Evolutionary conservation across 1,140 invertebrate genomes (phyloP).

Genomic region (Temnothorax curvispinosus): DNA sequence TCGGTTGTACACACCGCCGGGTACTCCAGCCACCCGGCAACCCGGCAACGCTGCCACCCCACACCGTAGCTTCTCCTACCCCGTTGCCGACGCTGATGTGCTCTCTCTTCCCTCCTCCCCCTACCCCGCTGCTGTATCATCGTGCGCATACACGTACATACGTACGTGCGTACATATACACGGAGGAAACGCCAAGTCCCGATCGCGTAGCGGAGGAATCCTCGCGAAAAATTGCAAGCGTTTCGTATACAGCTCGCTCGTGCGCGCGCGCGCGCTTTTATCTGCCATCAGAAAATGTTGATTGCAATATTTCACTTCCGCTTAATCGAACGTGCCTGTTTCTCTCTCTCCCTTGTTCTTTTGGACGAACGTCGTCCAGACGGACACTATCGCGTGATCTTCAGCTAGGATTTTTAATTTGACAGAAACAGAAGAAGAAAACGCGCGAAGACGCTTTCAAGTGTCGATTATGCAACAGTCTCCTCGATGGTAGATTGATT

Average conservation of each 20-base stretch:
- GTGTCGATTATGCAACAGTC: conserved; percentile 18
- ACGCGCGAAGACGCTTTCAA: conserved; percentile 1
- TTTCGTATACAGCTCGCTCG: conserved; percentile 29
- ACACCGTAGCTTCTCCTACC: conserved; percentile 38
- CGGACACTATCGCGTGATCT: conserved; percentile 43
- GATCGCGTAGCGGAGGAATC: conserved; percentile 14
- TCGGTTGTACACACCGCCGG: conserved; percentile 83
- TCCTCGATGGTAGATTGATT: conserved; percentile 33
- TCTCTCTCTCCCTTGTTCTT: conserved; percentile 40
- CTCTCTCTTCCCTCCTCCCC: background rate
- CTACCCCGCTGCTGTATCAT: conserved; percentile 11
- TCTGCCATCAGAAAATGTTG: conserved; percentile 55
- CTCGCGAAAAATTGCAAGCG: conserved; percentile 53
- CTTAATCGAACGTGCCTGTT: conserved; percentile 49
- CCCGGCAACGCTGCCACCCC: conserved; percentile 76
- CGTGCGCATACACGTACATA: background rate
- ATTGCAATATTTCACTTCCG: conserved; percentile 54
- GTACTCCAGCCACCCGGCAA: conserved; percentile 80
- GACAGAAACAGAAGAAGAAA: background rate
- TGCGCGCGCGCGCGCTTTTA: conserved; percentile 39
- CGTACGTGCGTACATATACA: background rate
- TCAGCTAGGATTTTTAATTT: conserved; percentile 27
- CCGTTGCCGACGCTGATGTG: conserved; percentile 10
- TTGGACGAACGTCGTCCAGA: conserved; percentile 17
- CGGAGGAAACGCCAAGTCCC: background rate